Percentiles rank a stretch among this genome's conserved stretches.
These are phyloP conservation scores for Drosophila bifasciata DNA, from an alignment of 1,140 invertebrate species.

Conservation along the genomic window DNA sequence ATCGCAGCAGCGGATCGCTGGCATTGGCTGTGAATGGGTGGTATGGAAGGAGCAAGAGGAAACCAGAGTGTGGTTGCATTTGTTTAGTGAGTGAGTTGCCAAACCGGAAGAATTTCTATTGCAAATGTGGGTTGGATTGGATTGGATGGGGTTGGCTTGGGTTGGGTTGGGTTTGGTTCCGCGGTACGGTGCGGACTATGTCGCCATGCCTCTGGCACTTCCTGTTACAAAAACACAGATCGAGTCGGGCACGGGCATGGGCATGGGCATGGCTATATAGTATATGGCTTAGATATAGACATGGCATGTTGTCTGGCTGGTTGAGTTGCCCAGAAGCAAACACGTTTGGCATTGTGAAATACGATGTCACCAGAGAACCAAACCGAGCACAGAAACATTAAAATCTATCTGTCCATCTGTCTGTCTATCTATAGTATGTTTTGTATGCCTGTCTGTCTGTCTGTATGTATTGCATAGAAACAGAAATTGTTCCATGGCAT, in stretches of 20 bases:
- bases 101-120: slow-evolving; percentile 72
- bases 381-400: slow-evolving; percentile 20
- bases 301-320: slow-evolving; percentile 70
- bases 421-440: no score
- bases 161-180: no score
- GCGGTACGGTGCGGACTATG: no score
- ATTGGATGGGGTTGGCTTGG: neutral
- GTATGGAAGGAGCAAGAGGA: slow-evolving; percentile 38
- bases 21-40: slow-evolving; percentile 63
- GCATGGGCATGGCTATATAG: slow-evolving; percentile 21
- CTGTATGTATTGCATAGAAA: slow-evolving; percentile 16
- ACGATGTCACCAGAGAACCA: slow-evolving; percentile 64
- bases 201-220: slow-evolving; percentile 58
- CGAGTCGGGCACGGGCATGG: slow-evolving; percentile 17
- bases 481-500: slow-evolving; percentile 20
- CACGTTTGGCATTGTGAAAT: slow-evolving; percentile 77
- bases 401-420: slow-evolving; percentile 19
- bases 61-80: slow-evolving; percentile 10
- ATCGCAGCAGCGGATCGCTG: slow-evolving; percentile 85
- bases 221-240: slow-evolving; percentile 71
- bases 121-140: slow-evolving; percentile 70
- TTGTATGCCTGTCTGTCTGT: neutral
- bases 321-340: slow-evolving; percentile 64
- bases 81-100: slow-evolving; percentile 22
- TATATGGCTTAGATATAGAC: slow-evolving; percentile 19